A percentile compares a stretch with the other conserved stretches of the same genome.
phyloP scores from a whole-genome alignment of 1,140 invertebrate genomes.

The Phymorhynchus buccinoides region DNA sequence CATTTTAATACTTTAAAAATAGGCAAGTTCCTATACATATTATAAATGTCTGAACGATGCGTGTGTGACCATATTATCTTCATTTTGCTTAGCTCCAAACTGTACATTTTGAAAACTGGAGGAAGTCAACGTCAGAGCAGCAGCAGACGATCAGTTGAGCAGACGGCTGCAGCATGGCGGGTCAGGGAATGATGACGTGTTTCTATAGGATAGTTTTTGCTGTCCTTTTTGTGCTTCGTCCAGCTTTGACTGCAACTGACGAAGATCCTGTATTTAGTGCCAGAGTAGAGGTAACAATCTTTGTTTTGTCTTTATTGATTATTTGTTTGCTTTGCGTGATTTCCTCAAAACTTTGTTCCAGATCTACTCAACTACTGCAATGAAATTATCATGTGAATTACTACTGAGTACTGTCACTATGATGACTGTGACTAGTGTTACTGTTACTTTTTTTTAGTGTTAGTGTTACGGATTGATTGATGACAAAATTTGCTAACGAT shows the following conservation, averaged over 20 bases:
- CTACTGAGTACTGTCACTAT: too few species aligned
- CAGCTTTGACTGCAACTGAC: neutral
- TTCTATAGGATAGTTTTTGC: slow-evolving; percentile 23
- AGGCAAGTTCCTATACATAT: too few species aligned
- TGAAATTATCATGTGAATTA: too few species aligned
- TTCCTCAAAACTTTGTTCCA: too few species aligned
- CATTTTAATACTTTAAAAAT: too few species aligned
- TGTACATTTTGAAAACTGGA: neutral
- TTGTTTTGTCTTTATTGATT: neutral
- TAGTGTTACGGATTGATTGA: too few species aligned
- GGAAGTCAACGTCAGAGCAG: neutral
- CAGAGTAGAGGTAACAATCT: slow-evolving; percentile 37
- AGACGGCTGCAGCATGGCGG: slow-evolving; percentile 31
- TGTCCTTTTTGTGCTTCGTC: neutral
- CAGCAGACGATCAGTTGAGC: too few species aligned
- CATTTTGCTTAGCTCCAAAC: neutral
- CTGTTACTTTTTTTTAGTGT: too few species aligned
- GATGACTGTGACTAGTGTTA: too few species aligned
- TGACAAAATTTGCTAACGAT: too few species aligned
- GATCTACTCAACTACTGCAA: too few species aligned
- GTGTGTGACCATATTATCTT: neutral
- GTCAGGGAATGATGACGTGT: slow-evolving; percentile 13
- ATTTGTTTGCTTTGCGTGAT: neutral
- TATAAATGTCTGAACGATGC: too few species aligned
- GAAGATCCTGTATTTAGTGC: slow-evolving; percentile 37